A percentile compares a stretch with the other conserved stretches of the same genome.
These are phyloP conservation scores for Hypanus sabinus DNA, from an alignment of 2,113 vertebrate species.

Conservation along the genomic window DNA sequence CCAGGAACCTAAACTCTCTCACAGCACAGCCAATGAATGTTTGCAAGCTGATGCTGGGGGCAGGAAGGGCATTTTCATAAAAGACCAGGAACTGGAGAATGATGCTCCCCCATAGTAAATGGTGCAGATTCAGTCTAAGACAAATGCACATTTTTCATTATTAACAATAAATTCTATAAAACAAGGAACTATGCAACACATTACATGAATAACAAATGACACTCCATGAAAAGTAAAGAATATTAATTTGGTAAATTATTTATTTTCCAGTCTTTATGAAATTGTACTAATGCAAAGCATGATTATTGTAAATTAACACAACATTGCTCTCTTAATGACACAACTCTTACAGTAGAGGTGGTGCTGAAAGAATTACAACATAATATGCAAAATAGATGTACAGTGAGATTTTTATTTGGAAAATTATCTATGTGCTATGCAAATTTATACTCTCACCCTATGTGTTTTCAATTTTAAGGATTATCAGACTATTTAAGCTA, in stretches of 20 bases:
- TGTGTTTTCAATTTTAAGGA: neutral
- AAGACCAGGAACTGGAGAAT: slow-evolving; percentile 45
- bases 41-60: slow-evolving; percentile 57
- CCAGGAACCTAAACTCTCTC: slow-evolving; percentile 82
- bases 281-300: neutral
- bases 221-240: neutral
- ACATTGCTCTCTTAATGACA: neutral
- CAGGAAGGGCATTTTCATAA: accelerated
- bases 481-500: neutral
- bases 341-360: neutral
- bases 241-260: neutral
- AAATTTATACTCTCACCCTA: neutral
- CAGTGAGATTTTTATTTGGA: neutral
- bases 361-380: neutral
- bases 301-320: neutral
- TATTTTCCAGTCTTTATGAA: neutral
- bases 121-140: slow-evolving; percentile 44
- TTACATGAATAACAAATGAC: neutral
- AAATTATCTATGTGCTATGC: neutral
- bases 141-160: neutral
- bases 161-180: neutral
- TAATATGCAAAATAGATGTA: neutral
- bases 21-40: slow-evolving; percentile 81
- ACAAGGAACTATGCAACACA: neutral
- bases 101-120: neutral